Conservation (phyloP, 2,797 vertebrate species). For the Xerus rutilus region DNA sequence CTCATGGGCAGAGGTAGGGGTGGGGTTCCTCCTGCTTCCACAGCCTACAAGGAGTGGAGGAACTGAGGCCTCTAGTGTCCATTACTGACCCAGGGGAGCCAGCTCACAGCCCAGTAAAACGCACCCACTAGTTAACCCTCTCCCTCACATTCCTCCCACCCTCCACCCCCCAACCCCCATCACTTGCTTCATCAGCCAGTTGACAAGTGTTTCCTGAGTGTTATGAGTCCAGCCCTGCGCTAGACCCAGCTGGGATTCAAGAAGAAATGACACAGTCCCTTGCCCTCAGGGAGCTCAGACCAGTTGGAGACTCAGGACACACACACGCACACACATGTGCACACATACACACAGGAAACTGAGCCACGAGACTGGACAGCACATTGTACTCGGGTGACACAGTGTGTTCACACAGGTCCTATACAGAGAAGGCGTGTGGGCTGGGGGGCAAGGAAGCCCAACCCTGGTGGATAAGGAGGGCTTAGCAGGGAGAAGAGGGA, state of each 20-base stretch:
- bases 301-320: not conserved
- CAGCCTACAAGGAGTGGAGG: not conserved
- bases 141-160: not conserved
- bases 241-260: not conserved
- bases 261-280: not conserved
- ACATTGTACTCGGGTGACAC: not conserved
- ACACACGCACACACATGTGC: no score
- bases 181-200: not conserved
- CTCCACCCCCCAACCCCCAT: not conserved
- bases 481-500: accelerated
- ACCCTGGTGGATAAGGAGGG: not conserved
- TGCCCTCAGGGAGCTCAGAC: conserved; percentile 20
- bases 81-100: not conserved
- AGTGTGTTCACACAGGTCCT: not conserved
- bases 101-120: not conserved
- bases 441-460: no score
- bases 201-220: conserved; percentile 43
- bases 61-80: not conserved
- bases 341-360: not conserved
- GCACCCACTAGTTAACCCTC: not conserved
- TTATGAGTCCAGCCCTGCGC: not conserved
- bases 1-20: no score
- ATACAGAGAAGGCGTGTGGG: not conserved
- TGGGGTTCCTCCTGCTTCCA: not conserved
- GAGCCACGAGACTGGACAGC: not conserved